Evolutionary conservation across 2,888 invertebrate genomes (phyloP).

Genomic region (Calephelis perditalis): DNA sequence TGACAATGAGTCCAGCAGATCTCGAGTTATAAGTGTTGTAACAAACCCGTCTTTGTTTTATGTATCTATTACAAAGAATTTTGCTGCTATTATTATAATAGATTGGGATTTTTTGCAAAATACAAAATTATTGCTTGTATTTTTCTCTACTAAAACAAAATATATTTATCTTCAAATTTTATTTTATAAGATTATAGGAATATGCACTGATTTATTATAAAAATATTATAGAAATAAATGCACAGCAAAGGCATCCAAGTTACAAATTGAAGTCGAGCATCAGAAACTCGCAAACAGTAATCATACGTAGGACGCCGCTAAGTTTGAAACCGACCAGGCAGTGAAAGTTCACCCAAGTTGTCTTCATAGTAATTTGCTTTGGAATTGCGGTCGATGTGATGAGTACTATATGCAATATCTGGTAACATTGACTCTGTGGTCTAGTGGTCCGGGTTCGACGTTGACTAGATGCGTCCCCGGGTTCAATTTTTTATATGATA

Average conservation of each 20-base stretch:
- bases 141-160: no score
- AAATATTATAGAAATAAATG: conserved; percentile 52
- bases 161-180: conserved; percentile 36
- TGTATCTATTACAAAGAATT: no score
- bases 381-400: conserved; percentile 49
- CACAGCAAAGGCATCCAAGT: conserved; percentile 54
- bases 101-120: no score
- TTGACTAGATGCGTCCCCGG: no score
- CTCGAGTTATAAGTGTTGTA: no score
- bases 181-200: conserved; percentile 27
- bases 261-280: conserved; percentile 61
- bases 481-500: no score
- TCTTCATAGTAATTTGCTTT: conserved; percentile 53
- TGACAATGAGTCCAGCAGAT: no score
- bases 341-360: conserved; percentile 48
- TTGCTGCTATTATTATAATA: no score
- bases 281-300: conserved; percentile 58
- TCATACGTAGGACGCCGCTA: conserved; percentile 58
- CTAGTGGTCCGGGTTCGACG: no score
- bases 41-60: no score
- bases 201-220: conserved; percentile 49
- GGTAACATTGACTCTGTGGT: background rate
- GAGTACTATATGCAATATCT: conserved; percentile 24
- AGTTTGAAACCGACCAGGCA: conserved; percentile 41
- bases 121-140: no score